Evolutionary conservation across 2,888 invertebrate genomes (phyloP).

Genomic region (Dysmachus trigonus): DNA sequence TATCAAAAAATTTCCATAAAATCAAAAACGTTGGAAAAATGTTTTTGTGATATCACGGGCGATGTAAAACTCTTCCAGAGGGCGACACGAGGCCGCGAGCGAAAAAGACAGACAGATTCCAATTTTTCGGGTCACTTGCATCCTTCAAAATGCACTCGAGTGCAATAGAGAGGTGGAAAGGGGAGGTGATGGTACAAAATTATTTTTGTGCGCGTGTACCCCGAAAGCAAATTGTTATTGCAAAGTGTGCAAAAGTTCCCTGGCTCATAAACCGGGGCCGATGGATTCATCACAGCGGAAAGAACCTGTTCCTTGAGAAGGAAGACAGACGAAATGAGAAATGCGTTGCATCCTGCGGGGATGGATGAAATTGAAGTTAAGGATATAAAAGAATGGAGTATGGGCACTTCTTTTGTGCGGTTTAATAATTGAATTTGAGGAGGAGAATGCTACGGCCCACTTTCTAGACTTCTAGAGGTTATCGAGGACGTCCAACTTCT

Average conservation of each 20-base stretch:
- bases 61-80: not conserved
- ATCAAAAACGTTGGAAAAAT: conserved; percentile 33
- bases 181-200: not conserved
- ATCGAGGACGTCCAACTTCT: not conserved
- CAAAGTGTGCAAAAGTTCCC: conserved; percentile 13
- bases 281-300: not conserved
- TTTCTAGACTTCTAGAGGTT: conserved; percentile 11
- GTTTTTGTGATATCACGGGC: conserved; percentile 16
- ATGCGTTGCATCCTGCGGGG: not conserved
- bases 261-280: conserved; percentile 6
- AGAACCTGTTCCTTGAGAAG: not conserved
- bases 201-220: not conserved
- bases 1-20: conserved; percentile 26
- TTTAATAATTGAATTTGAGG: not conserved
- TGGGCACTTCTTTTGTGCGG: not conserved
- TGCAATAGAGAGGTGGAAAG: not conserved
- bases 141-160: conserved; percentile 27
- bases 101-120: conserved; percentile 25
- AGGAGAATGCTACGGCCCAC: not conserved
- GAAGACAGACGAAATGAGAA: not conserved
- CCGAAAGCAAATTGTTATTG: conserved; percentile 10
- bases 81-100: not conserved
- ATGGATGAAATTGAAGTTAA: not conserved
- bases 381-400: not conserved
- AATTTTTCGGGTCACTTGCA: conserved; percentile 37